These are phyloP conservation scores for Auanema sp. DNA, from an alignment of 2,888 invertebrate genomes.

Conservation along the genomic window DNA sequence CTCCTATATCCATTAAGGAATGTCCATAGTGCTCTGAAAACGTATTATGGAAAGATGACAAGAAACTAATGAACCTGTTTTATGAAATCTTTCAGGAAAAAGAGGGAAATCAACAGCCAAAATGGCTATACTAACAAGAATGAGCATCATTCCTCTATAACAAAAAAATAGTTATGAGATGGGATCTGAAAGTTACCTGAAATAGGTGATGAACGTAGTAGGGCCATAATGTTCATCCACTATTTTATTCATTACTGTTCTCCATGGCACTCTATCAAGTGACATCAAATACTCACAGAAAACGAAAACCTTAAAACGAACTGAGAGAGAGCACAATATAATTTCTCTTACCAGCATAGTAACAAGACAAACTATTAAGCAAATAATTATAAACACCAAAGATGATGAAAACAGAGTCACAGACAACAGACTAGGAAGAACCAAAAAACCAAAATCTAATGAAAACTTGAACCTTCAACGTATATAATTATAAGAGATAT, in stretches of 20 bases:
- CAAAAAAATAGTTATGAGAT: neutral
- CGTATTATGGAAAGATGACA: too few relatives aligned
- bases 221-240: constrained; percentile 45
- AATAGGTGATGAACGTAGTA: constrained; percentile 53
- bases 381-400: constrained; percentile 13
- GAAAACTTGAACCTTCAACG: constrained; percentile 51
- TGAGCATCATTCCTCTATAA: constrained; percentile 38
- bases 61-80: constrained; percentile 78
- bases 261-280: constrained; percentile 12
- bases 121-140: constrained; percentile 80
- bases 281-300: constrained; percentile 15
- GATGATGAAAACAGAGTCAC: constrained; percentile 36
- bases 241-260: constrained; percentile 30
- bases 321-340: neutral
- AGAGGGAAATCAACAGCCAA: constrained; percentile 88
- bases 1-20: constrained; percentile 88
- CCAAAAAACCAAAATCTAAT: constrained; percentile 45
- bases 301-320: constrained; percentile 17
- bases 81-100: constrained; percentile 83
- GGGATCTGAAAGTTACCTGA: constrained; percentile 21
- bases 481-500: constrained; percentile 7
- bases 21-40: constrained; percentile 54
- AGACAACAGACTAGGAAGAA: constrained; percentile 40
- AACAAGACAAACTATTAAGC: constrained; percentile 16
- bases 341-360: constrained; percentile 16